These are phyloP conservation scores for Rallus limicola DNA, from an alignment of 2,113 vertebrate species.

Conservation along the genomic window DNA sequence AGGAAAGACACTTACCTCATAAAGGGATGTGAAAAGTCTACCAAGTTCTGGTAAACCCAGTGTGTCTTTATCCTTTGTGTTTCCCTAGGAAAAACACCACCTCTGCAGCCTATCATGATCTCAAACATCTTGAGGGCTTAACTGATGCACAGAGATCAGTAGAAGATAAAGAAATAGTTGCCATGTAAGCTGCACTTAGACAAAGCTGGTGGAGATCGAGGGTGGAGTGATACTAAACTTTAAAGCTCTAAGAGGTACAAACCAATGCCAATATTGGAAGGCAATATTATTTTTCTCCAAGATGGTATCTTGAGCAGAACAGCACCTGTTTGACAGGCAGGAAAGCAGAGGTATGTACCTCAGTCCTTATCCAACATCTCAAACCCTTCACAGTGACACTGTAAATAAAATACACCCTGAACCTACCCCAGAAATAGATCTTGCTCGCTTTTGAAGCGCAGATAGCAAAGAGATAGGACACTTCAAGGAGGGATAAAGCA, in stretches of 20 bases:
- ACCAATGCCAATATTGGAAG: neutral
- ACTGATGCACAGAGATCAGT: neutral
- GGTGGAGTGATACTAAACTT: neutral
- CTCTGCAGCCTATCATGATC: neutral
- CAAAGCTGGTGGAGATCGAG: neutral
- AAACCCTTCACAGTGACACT: neutral
- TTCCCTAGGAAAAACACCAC: neutral
- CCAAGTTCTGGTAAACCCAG: neutral
- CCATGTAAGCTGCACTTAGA: rapidly evolving
- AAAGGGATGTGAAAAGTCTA: neutral
- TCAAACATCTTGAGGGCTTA: neutral
- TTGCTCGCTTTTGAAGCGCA: neutral
- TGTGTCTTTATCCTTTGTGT: neutral
- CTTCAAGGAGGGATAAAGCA: neutral
- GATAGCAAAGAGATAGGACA: neutral
- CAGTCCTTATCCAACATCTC: neutral
- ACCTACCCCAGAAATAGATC: neutral
- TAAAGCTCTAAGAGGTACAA: neutral
- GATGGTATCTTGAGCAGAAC: neutral
- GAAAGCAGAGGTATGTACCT: neutral
- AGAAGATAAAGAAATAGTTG: neutral
- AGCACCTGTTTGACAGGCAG: neutral
- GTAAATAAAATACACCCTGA: neutral
- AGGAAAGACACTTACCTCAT: neutral
- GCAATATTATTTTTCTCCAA: neutral